Evolutionary conservation across 2,113 vertebrate species (phyloP).

Genomic region (Periophthalmus modestus): DNA sequence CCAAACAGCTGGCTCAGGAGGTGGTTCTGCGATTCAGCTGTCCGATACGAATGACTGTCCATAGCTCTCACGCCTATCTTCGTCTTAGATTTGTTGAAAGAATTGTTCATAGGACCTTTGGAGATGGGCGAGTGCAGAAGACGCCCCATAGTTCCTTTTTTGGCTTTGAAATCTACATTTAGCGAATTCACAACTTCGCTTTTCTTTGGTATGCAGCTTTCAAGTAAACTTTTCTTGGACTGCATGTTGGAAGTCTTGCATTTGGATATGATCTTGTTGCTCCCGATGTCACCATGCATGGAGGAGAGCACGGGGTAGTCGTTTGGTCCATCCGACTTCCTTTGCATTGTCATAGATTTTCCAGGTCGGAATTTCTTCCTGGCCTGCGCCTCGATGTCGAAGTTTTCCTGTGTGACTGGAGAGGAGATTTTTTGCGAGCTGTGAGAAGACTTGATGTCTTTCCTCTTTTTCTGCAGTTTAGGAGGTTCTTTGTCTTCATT

Average conservation of each 20-base stretch:
- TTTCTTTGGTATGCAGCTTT: constrained; percentile 79
- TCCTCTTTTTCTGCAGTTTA: constrained; percentile 80
- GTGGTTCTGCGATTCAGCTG: constrained; percentile 93
- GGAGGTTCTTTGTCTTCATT: constrained; percentile 65
- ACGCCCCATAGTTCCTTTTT: constrained; percentile 80
- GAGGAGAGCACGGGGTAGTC: constrained; percentile 80
- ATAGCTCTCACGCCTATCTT: constrained; percentile 77
- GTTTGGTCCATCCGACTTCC: constrained; percentile 71
- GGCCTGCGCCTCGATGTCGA: constrained; percentile 75
- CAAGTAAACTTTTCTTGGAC: constrained; percentile 75
- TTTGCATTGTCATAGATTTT: constrained; percentile 74
- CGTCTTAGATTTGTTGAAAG: constrained; percentile 77
- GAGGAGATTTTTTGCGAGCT: constrained; percentile 71
- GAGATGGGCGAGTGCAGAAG: constrained; percentile 77
- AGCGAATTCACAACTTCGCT: constrained; percentile 70
- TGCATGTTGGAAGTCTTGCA: constrained; percentile 76
- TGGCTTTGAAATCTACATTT: constrained; percentile 80
- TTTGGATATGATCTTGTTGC: constrained; percentile 80
- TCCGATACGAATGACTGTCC: constrained; percentile 81
- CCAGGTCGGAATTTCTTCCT: constrained; percentile 80
- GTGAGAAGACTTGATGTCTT: constrained; percentile 77
- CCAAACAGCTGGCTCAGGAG: constrained; percentile 97
- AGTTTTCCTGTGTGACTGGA: constrained; percentile 81
- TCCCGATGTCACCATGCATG: constrained; percentile 80
- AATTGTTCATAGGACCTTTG: constrained; percentile 80